Evolutionary conservation across 2,113 vertebrate species (phyloP).

Genomic region (Thryonomys swinderianus): DNA sequence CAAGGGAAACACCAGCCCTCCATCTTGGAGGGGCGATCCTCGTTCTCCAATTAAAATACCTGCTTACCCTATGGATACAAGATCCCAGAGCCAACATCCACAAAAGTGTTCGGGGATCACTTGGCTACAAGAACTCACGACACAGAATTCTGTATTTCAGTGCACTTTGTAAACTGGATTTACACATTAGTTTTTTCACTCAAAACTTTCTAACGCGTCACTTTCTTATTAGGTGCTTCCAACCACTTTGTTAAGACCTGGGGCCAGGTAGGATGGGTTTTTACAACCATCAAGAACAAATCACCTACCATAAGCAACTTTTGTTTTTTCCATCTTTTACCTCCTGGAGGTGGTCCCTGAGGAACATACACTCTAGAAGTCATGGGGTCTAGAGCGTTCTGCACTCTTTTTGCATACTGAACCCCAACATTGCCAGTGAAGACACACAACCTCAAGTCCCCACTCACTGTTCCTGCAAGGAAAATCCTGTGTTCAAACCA

Average conservation of each 20-base stretch:
- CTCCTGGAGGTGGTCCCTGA: not conserved
- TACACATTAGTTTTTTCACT: not conserved
- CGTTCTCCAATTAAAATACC: not conserved
- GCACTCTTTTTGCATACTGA: not conserved
- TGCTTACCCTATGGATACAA: not conserved
- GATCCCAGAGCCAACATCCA: not conserved
- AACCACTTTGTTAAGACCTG: not conserved
- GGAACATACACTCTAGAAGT: not conserved
- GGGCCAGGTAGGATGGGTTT: not conserved
- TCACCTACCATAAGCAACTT: not conserved
- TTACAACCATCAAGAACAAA: not conserved
- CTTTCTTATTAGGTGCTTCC: not conserved
- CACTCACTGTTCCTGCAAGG: not conserved
- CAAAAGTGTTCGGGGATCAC: not conserved
- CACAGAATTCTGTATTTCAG: not conserved
- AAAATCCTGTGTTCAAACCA: not conserved
- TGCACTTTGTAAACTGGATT: slow-evolving; percentile 1
- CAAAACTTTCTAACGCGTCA: not conserved
- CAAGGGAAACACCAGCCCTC: not conserved
- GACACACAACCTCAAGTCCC: not conserved
- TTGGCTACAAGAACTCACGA: not conserved
- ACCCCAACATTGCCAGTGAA: not conserved
- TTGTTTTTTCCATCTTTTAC: not conserved
- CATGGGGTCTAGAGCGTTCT: not conserved
- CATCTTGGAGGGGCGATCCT: not conserved